Base-by-base conservation (phyloP, 2,113 vertebrate genomes). In the Pseudorectes ferrugineus region DNA sequence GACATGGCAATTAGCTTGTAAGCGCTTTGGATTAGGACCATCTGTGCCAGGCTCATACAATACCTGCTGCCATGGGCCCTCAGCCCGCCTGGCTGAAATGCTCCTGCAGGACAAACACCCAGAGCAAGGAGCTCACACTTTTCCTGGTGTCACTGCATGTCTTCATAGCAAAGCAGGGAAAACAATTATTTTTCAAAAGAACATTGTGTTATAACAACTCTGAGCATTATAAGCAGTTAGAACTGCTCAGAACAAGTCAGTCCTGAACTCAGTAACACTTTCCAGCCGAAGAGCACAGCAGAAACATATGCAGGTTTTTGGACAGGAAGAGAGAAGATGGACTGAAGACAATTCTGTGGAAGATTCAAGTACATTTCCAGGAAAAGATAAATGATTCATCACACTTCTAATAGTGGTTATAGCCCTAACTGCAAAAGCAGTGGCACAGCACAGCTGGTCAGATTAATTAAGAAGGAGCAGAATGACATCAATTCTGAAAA, bases 381-480 rank as follows among this genome's bases (percentile, higher is more conserved):
- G 88, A 95, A 96, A 95, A 97, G 70, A 89, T 14, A 89, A 86
- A 73, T 83, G 68, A 93, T 88, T 91, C 92, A 67, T 93, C 75
- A 43, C 23, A 20, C 35, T 66, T 67, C 70, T 90, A 76, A 70
- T 45, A 77, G 74, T 2, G 1, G 54, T 82, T 88, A 54, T 71
- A 93, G 85, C 48, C 61, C 89, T 72, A 73, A 70, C 46, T 84
- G 82, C 2, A 2, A 91, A 87, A 82, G 71, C 76, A 72, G 88
- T 57, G 84, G 82, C 70, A 88, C 58, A 81, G 70, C 24, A 79
- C 38, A 88, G 72, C 22, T 0, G 0, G 54, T 71, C 57, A 67
- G 65, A 49, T 92, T 67, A 89, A 89, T 96, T 95, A 92, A 85
- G 72, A 86, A 70, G 38, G 57, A 77, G 14, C 43, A 74, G 48